Evolutionary conservation across 2,797 vertebrate genomes (phyloP).

Genomic region (Alauda arvensis): DNA sequence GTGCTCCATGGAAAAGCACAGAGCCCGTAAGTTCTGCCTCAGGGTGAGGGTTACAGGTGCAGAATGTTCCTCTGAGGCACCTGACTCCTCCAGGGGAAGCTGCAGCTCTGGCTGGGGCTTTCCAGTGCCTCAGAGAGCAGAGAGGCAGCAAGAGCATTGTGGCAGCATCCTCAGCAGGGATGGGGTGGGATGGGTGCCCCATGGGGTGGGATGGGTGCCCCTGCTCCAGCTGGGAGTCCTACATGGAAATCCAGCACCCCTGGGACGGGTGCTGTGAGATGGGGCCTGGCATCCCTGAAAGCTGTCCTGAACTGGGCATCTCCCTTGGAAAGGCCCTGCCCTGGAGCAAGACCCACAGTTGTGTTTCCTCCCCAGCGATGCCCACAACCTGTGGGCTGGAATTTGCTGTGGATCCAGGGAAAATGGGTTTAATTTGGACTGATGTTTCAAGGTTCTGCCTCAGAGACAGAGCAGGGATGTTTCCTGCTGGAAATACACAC

Average conservation of each 20-base stretch:
- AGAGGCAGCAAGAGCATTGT: background rate
- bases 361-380: background rate
- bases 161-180: background rate
- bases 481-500: background rate
- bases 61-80: background rate
- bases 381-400: background rate
- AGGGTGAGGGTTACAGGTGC: background rate
- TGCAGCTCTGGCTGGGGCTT: background rate
- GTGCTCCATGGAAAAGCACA: background rate
- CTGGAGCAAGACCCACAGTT: background rate
- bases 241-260: background rate
- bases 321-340: background rate
- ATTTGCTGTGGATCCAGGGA: background rate
- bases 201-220: background rate
- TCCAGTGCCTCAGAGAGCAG: background rate
- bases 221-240: rapidly evolving
- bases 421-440: background rate
- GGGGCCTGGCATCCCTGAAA: background rate
- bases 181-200: background rate
- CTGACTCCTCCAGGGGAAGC: background rate
- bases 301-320: background rate
- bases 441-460: background rate
- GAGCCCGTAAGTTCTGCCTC: rapidly evolving
- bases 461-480: background rate
- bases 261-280: background rate